Evolutionary conservation across 1,140 invertebrate species (phyloP).

Genomic region (Diorhabda carinulata): DNA sequence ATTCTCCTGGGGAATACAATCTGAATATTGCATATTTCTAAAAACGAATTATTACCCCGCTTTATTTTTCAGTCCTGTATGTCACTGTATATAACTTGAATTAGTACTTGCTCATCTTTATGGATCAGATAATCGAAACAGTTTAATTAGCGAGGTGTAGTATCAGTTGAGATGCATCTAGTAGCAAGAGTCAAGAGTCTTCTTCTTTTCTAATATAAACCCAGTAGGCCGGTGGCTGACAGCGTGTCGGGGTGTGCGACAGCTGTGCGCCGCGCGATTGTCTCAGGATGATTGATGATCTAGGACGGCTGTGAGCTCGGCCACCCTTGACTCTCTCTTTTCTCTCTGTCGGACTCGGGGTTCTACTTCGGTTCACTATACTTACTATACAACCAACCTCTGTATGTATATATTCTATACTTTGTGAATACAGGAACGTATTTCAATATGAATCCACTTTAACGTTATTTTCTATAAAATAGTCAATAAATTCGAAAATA

Average conservation of each 20-base stretch:
- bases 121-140: background rate
- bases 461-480: too few species aligned
- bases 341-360: constrained; percentile 26
- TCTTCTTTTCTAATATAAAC: constrained; percentile 31
- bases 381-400: constrained; percentile 27
- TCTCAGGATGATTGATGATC: constrained; percentile 48
- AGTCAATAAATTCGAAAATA: too few species aligned
- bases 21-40: too few species aligned
- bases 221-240: constrained; percentile 40
- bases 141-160: constrained; percentile 4
- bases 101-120: background rate
- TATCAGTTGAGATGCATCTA: constrained; percentile 7
- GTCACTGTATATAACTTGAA: background rate
- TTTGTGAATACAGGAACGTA: constrained; percentile 1
- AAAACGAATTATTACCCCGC: too few species aligned
- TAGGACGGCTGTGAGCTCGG: constrained; percentile 41
- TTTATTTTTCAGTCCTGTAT: too few species aligned
- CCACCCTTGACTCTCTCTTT: constrained; percentile 37
- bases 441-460: too few species aligned
- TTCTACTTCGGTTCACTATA: constrained; percentile 39
- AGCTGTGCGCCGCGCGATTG: constrained; percentile 46
- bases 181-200: background rate
- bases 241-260: constrained; percentile 43
- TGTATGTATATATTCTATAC: constrained; percentile 6
- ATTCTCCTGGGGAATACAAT: too few species aligned